phyloP scores from a whole-genome alignment of 2,888 invertebrate species.

The Phengaris arion region DNA sequence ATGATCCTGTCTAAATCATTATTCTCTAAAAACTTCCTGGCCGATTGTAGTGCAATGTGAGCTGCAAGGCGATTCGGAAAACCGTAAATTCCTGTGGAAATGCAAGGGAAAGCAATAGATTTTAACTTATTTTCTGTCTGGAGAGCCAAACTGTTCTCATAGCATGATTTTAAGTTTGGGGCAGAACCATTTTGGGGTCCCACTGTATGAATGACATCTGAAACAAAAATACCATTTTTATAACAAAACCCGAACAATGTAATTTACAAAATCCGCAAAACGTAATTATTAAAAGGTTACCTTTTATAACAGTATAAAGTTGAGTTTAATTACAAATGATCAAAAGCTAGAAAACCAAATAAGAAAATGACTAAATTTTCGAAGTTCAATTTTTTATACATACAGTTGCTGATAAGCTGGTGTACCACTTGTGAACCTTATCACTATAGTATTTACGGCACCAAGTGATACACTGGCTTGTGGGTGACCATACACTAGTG shows the following conservation, averaged over 20 bases:
- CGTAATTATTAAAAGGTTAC: no score
- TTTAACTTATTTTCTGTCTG: constrained; percentile 77
- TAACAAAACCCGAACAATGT: constrained; percentile 45
- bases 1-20: constrained; percentile 84
- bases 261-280: neutral
- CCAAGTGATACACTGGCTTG: no score
- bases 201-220: constrained; percentile 94
- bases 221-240: neutral
- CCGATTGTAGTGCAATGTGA: constrained; percentile 84
- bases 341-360: no score
- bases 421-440: no score
- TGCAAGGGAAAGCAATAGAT: constrained; percentile 92
- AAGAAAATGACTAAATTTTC: no score
- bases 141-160: constrained; percentile 82
- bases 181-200: constrained; percentile 89
- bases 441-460: no score
- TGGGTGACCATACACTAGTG: neutral
- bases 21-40: constrained; percentile 82
- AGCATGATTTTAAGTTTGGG: constrained; percentile 83
- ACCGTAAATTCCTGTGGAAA: constrained; percentile 94
- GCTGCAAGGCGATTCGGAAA: constrained; percentile 90
- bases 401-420: no score
- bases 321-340: no score
- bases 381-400: no score
- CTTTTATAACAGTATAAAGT: no score